These are phyloP conservation scores for Sitta carolinensis DNA, from an alignment of 2,797 vertebrate species.

Conservation along the genomic window DNA sequence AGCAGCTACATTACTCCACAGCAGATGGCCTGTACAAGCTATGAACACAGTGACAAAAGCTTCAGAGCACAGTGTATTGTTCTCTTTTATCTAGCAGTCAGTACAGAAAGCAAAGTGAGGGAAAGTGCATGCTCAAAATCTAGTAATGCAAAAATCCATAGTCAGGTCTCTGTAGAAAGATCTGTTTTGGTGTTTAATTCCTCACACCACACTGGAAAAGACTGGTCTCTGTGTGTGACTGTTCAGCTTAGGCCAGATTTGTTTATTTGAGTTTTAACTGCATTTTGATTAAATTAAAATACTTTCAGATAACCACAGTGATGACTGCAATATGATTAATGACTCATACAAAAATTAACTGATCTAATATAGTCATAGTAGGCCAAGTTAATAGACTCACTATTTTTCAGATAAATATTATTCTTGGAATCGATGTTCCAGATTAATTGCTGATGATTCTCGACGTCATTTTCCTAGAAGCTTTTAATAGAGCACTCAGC, in stretches of 20 bases:
- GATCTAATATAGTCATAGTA: not conserved
- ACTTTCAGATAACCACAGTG: constrained; percentile 5
- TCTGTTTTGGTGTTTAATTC: not conserved
- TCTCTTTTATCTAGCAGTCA: not conserved
- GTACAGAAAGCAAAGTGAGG: not conserved
- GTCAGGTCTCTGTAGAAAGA: not conserved
- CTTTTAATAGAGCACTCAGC: not conserved
- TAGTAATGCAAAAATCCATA: not conserved
- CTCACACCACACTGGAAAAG: not conserved
- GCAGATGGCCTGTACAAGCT: constrained; percentile 14
- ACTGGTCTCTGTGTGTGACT: not conserved
- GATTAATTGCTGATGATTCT: not conserved
- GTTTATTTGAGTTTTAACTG: constrained; percentile 16
- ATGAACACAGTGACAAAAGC: not conserved
- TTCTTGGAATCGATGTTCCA: not conserved
- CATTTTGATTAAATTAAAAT: constrained; percentile 37
- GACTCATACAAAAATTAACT: constrained; percentile 9
- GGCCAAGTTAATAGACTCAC: not conserved
- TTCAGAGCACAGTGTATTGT: not conserved
- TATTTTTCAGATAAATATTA: constrained; percentile 24
- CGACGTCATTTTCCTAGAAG: not conserved
- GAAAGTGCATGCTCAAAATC: not conserved
- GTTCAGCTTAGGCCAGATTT: not conserved
- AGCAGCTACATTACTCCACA: not conserved
- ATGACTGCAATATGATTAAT: not conserved